Percentiles rank a stretch among this genome's conserved stretches.
Evolutionary conservation across 1,140 invertebrate genomes (phyloP).

Genomic region (fruit fly (Drosophila melanogaster)): DNA sequence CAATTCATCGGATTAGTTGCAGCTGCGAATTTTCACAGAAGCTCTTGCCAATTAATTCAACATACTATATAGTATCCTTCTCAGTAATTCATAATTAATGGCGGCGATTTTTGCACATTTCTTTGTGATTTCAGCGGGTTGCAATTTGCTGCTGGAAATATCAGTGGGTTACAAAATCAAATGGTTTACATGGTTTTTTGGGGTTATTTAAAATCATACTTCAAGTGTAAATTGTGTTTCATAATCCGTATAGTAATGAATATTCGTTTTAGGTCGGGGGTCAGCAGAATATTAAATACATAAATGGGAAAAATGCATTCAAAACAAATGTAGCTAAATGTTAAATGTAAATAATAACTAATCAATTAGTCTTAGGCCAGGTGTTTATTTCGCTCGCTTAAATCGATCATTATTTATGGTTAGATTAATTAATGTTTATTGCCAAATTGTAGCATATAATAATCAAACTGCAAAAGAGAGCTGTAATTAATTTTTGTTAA

Average conservation of each 20-base stretch:
- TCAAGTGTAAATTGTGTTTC: neutral
- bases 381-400: neutral
- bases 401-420: neutral
- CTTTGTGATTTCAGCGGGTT: neutral
- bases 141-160: neutral
- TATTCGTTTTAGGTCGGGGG: no score
- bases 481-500: constrained; percentile 1
- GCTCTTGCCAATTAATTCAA: neutral
- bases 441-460: neutral
- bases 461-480: neutral
- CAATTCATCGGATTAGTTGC: constrained; percentile 10
- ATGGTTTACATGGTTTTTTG: neutral
- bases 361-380: neutral
- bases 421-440: neutral
- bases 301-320: neutral
- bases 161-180: neutral
- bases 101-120: neutral
- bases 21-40: constrained; percentile 1
- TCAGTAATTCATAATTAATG: constrained; percentile 12
- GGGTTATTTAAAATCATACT: no score
- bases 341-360: neutral
- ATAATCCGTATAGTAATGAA: neutral
- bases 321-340: neutral
- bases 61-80: neutral
- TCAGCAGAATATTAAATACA: neutral